Evolutionary conservation across 1,140 invertebrate genomes (phyloP).

Genomic region (Philaenus spumarius): DNA sequence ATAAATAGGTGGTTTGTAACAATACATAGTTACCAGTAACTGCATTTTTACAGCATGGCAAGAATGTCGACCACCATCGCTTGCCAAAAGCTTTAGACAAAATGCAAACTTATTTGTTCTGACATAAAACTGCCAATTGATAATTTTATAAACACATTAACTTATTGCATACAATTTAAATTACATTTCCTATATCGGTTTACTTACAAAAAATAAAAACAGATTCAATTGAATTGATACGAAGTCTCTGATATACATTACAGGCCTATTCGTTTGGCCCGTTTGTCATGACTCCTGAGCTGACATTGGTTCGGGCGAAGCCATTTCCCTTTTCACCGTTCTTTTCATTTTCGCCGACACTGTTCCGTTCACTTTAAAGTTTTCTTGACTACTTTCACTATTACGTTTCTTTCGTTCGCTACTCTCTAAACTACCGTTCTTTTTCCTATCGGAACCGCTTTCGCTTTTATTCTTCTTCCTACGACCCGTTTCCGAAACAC

Average conservation of each 20-base stretch:
- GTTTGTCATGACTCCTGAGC: conserved; percentile 1
- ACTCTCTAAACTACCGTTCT: background rate
- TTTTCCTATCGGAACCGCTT: background rate
- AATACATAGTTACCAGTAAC: too few relatives aligned
- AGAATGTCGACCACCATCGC: too few relatives aligned
- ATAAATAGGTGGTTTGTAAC: too few relatives aligned
- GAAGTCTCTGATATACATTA: background rate
- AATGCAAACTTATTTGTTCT: too few relatives aligned
- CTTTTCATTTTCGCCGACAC: background rate
- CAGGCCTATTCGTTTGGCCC: background rate
- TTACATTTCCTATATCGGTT: too few relatives aligned
- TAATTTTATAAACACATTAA: too few relatives aligned
- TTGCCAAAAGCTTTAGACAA: too few relatives aligned
- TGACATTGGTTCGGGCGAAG: background rate
- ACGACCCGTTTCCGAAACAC: background rate
- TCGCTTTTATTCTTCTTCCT: conserved; percentile 2
- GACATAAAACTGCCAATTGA: too few relatives aligned
- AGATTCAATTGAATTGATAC: background rate
- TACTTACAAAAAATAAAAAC: background rate
- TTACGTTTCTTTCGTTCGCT: conserved; percentile 9
- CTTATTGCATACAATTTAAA: too few relatives aligned
- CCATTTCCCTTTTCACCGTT: background rate
- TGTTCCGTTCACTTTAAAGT: background rate
- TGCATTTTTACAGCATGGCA: too few relatives aligned
- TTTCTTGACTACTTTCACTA: conserved; percentile 1